phyloP scores from a whole-genome alignment of 2,888 invertebrate genomes.

The Athalia circularis region DNA sequence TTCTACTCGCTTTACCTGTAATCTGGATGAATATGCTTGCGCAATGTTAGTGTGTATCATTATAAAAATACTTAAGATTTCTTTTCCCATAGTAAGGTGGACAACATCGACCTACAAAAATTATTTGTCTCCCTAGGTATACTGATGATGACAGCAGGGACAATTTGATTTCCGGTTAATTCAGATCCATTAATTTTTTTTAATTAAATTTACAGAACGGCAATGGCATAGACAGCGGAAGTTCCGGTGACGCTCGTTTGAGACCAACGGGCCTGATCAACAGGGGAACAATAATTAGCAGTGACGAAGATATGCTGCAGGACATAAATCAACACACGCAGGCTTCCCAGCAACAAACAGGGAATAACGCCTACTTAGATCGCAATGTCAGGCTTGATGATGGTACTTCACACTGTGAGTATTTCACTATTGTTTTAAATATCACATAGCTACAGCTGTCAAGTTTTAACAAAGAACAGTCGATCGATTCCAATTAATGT shows the following conservation, averaged over 20 bases:
- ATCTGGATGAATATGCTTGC: too few relatives aligned
- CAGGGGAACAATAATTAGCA: constrained; percentile 67
- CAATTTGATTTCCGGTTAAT: not conserved
- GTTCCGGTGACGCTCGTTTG: constrained; percentile 66
- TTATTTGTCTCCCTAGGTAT: not conserved
- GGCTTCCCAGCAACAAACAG: constrained; percentile 63
- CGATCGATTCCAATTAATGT: too few relatives aligned
- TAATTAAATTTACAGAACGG: constrained; percentile 60
- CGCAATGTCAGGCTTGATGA: constrained; percentile 70
- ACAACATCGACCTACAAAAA: too few relatives aligned
- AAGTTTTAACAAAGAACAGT: too few relatives aligned
- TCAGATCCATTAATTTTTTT: not conserved
- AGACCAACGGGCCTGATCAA: constrained; percentile 59
- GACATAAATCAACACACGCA: constrained; percentile 66
- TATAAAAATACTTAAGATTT: too few relatives aligned
- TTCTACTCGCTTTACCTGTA: too few relatives aligned
- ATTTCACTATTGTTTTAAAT: not conserved
- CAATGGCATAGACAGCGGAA: constrained; percentile 66
- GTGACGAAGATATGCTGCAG: constrained; percentile 70
- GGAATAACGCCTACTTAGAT: constrained; percentile 67
- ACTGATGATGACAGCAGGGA: not conserved
- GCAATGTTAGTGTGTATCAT: too few relatives aligned
- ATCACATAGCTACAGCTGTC: too few relatives aligned
- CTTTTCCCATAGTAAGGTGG: too few relatives aligned
- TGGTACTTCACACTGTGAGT: constrained; percentile 70